A percentile compares a stretch with the other conserved stretches of the same genome.
Evolutionary conservation across 2,113 vertebrate genomes (phyloP).

Genomic region (Meriones unguiculatus): DNA sequence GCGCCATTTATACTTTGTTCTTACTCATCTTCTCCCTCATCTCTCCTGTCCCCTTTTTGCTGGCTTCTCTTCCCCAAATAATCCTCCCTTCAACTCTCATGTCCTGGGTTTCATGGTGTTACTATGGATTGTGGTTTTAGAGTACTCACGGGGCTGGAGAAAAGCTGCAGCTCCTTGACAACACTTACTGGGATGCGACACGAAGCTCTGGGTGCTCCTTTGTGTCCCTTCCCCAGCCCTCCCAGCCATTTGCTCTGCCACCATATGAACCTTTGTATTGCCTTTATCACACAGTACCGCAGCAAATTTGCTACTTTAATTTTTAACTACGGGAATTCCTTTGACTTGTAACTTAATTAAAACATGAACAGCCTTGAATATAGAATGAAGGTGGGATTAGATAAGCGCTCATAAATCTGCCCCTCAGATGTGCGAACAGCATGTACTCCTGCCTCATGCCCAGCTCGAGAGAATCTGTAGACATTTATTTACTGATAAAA

Average conservation of each 20-base stretch:
- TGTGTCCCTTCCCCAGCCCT: not conserved
- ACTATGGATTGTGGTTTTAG: not conserved
- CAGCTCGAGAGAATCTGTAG: not conserved
- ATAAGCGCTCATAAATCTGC: not conserved
- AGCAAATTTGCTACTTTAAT: constrained; percentile 1
- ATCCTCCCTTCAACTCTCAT: not conserved
- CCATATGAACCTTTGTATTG: constrained; percentile 1
- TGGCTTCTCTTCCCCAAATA: not conserved
- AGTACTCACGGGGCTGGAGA: not conserved
- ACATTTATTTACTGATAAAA: not conserved
- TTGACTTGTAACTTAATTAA: not conserved
- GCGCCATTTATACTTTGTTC: not conserved
- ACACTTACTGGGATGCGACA: too few relatives aligned
- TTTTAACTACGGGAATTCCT: constrained; percentile 45
- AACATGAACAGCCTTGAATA: not conserved
- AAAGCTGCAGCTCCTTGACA: not conserved
- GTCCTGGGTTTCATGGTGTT: not conserved
- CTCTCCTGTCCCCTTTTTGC: not conserved
- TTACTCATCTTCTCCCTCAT: too few relatives aligned
- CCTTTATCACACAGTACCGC: not conserved
- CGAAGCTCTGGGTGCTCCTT: not conserved
- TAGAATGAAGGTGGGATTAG: not conserved
- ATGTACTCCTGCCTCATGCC: not conserved
- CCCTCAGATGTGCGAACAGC: not conserved
- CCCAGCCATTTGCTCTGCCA: too few relatives aligned